A percentile compares a stretch with the other conserved stretches of the same genome.
Evolutionary conservation across 2,888 invertebrate species (phyloP).

Genomic region (Drosophila merina): DNA sequence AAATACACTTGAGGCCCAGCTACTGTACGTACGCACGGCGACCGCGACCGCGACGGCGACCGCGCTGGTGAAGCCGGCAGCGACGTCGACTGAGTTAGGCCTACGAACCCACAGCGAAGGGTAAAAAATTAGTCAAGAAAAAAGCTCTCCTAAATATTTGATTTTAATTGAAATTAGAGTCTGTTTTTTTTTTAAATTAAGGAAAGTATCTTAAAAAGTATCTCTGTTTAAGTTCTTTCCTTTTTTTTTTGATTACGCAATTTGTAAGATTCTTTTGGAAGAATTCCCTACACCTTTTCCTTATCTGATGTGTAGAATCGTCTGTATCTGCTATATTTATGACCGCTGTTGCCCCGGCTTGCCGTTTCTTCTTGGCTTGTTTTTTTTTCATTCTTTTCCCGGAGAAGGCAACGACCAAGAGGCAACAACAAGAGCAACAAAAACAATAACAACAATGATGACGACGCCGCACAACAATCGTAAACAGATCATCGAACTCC

Average conservation of each 20-base stretch:
- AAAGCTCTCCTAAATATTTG: too few relatives aligned
- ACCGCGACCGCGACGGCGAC: slow-evolving; percentile 42
- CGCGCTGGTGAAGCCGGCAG: slow-evolving; percentile 45
- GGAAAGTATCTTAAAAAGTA: not conserved
- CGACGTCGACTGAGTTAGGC: slow-evolving; percentile 45
- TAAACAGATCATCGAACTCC: slow-evolving; percentile 83
- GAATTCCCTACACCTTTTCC: not conserved
- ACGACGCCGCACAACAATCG: slow-evolving; percentile 69
- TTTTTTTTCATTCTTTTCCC: slow-evolving; percentile 25
- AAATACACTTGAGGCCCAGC: slow-evolving; percentile 73
- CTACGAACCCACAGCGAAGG: slow-evolving; percentile 16
- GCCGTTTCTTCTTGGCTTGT: slow-evolving; percentile 6
- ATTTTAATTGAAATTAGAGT: too few relatives aligned
- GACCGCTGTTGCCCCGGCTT: slow-evolving; percentile 12
- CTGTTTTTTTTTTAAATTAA: too few relatives aligned
- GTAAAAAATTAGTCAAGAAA: not conserved
- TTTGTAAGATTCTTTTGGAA: not conserved
- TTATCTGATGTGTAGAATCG: slow-evolving; percentile 1
- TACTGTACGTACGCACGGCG: slow-evolving; percentile 72
- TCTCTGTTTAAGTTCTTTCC: not conserved
- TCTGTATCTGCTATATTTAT: not conserved
- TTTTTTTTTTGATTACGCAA: not conserved
- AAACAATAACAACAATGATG: slow-evolving; percentile 41
- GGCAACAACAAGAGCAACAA: slow-evolving; percentile 37
- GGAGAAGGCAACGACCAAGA: slow-evolving; percentile 66